Conservation (phyloP, 2,888 invertebrate species). For the Tipula vernalis region DNA sequence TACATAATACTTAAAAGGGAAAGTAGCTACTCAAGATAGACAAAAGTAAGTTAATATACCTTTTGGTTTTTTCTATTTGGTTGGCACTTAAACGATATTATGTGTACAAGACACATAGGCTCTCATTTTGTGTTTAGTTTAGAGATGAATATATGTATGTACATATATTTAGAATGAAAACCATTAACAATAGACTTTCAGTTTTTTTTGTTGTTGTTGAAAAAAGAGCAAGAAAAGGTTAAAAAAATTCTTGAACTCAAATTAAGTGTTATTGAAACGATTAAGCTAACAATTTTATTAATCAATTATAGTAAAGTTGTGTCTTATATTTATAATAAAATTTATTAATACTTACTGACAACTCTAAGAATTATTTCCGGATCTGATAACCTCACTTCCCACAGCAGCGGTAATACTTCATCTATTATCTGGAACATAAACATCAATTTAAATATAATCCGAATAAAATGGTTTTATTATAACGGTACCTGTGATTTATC, state of each 20-base stretch:
- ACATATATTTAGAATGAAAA: background rate
- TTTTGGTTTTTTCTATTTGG: background rate
- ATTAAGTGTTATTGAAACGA: conserved; percentile 12
- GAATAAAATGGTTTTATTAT: background rate
- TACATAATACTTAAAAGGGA: background rate
- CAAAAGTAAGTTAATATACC: background rate
- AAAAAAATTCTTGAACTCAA: background rate
- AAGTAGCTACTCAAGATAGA: background rate
- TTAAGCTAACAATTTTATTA: background rate
- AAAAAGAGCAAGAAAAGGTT: background rate
- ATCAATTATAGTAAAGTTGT: no score
- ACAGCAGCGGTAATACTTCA: conserved; percentile 78
- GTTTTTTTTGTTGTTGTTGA: background rate
- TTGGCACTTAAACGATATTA: background rate
- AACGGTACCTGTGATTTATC: conserved; percentile 65
- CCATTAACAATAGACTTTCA: background rate
- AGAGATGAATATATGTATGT: background rate
- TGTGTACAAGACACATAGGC: background rate
- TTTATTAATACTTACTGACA: conserved; percentile 64
- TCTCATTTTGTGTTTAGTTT: background rate
- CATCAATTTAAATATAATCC: conserved; percentile 7
- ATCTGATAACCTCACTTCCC: conserved; percentile 74
- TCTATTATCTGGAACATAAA: conserved; percentile 51
- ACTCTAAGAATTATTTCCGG: conserved; percentile 80
- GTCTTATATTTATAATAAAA: no score